Conservation (phyloP, 2,888 invertebrate genomes). For the Taphrorychus bicolor region DNA sequence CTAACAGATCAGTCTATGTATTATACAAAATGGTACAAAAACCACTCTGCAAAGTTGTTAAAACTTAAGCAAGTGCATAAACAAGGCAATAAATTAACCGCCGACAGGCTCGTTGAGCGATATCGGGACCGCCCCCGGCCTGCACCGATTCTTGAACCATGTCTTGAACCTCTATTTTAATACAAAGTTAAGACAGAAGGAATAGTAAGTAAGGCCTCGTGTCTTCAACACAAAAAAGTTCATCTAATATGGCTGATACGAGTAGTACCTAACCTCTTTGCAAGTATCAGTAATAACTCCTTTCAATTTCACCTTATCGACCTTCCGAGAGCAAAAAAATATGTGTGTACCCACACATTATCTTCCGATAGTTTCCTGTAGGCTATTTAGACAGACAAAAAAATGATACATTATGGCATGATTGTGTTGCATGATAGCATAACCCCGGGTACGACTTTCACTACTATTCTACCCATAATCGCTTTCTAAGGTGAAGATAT, state of each 20-base stretch:
- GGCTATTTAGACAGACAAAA: constrained; percentile 6
- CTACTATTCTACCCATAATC: constrained; percentile 22
- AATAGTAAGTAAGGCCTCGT: too few relatives aligned
- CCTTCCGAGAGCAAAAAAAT: not conserved
- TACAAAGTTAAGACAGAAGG: too few relatives aligned
- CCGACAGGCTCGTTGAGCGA: too few relatives aligned
- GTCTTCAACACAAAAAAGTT: not conserved
- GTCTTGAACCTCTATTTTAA: too few relatives aligned
- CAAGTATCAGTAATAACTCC: not conserved
- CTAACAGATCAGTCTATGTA: too few relatives aligned
- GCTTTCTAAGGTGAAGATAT: constrained; percentile 40
- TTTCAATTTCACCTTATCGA: not conserved
- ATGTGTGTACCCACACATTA: not conserved
- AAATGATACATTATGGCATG: not conserved
- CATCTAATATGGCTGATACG: not conserved
- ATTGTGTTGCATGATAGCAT: not conserved
- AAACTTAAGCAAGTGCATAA: too few relatives aligned
- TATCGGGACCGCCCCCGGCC: too few relatives aligned
- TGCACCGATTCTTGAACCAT: too few relatives aligned
- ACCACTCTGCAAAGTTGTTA: too few relatives aligned
- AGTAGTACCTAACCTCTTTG: not conserved
- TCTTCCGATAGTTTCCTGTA: not conserved
- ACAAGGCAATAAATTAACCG: too few relatives aligned
- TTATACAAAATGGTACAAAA: too few relatives aligned
- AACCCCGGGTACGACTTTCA: constrained; percentile 17